Conservation (phyloP, 1,140 invertebrate species). For the Gryllus bimaculatus region DNA sequence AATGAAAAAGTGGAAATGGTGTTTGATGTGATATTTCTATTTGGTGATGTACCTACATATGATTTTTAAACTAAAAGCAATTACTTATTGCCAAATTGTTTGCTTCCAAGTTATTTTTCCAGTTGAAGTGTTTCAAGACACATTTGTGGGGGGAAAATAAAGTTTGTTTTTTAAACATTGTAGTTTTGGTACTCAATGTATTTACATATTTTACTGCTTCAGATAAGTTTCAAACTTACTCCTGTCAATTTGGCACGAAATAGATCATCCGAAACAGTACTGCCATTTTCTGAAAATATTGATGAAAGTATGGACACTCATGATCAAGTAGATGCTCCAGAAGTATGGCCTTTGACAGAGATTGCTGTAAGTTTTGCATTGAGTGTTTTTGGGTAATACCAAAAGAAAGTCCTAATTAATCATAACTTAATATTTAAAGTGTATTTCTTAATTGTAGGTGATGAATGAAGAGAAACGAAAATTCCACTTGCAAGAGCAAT, state of each 20-base stretch:
- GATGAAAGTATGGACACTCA: conserved; percentile 47
- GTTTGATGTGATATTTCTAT: too few species aligned
- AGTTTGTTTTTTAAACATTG: background rate
- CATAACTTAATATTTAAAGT: background rate
- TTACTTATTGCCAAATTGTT: too few species aligned
- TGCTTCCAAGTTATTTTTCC: too few species aligned
- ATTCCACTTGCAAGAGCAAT: conserved; percentile 66
- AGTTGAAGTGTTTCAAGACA: background rate
- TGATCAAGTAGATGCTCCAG: conserved; percentile 36
- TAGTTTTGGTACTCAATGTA: too few species aligned
- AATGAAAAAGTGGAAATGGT: too few species aligned
- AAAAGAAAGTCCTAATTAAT: background rate
- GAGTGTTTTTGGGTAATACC: background rate
- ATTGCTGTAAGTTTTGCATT: conserved; percentile 35
- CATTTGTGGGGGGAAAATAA: background rate
- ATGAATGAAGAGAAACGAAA: conserved; percentile 54
- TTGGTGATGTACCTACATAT: too few species aligned
- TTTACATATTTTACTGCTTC: conserved; percentile 11
- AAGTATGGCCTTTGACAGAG: conserved; percentile 41
- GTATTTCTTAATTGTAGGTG: conserved; percentile 32
- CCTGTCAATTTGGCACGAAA: conserved; percentile 58
- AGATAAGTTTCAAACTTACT: conserved; percentile 50
- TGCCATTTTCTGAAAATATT: conserved; percentile 23
- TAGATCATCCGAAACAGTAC: conserved; percentile 28
- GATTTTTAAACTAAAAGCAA: too few species aligned